phyloP scores from a whole-genome alignment of 1,140 invertebrate genomes.

The Heliconius hermathena region DNA sequence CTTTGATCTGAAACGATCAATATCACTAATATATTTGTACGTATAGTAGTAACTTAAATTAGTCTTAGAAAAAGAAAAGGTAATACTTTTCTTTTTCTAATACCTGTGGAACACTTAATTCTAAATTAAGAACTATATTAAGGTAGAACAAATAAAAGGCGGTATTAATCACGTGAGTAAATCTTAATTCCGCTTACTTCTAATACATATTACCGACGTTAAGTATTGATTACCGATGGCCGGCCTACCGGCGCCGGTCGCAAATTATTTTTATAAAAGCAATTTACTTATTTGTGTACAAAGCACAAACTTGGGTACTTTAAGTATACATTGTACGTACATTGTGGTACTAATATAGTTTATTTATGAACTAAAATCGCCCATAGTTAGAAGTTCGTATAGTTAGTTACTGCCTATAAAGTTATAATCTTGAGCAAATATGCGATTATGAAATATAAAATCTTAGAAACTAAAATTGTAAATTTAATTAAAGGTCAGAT shows the following conservation, averaged over 20 bases:
- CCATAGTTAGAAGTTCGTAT: background rate
- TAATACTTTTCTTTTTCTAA: no score
- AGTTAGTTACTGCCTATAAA: no score
- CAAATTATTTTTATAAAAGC: conserved; percentile 28
- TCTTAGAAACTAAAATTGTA: no score
- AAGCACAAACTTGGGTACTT: background rate
- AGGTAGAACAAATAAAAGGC: conserved; percentile 1
- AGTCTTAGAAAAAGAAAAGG: no score
- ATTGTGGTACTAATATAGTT: background rate
- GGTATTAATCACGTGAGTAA: conserved; percentile 33
- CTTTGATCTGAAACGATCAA: no score
- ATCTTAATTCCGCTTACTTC: conserved; percentile 33
- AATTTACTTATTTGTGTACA: conserved; percentile 18
- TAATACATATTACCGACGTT: conserved; percentile 32
- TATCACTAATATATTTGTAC: no score
- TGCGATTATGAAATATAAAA: no score
- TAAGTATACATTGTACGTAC: background rate
- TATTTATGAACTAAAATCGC: background rate
- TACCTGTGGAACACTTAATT: no score
- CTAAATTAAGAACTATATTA: background rate
- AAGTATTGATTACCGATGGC: conserved; percentile 39
- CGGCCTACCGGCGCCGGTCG: conserved; percentile 38
- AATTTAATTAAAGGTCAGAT: no score
- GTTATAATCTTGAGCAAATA: no score
- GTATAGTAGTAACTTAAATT: no score